Conservation (phyloP, 1,140 invertebrate genomes). For the Camponotus vicinus region DNA sequence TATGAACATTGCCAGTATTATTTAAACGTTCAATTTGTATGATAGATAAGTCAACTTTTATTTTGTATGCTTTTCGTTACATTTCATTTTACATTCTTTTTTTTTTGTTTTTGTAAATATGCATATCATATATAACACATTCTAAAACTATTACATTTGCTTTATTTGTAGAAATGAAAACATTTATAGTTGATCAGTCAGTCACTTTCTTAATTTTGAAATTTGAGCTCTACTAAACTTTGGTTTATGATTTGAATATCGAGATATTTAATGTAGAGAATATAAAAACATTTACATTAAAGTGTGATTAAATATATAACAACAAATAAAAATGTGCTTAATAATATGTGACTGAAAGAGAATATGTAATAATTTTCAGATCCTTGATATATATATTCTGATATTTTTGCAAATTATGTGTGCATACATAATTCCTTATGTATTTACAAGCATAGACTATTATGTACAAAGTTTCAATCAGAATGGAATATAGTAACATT, state of each 20-base stretch:
- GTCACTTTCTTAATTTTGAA: not conserved
- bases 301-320: not conserved
- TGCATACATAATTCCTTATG: not conserved
- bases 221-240: not conserved
- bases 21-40: constrained; percentile 1
- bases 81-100: not conserved
- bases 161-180: not conserved
- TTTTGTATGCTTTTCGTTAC: not conserved
- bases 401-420: not conserved
- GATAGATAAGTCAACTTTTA: constrained; percentile 11
- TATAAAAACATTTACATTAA: not conserved
- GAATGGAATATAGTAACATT: constrained; percentile 6
- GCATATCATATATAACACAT: not conserved
- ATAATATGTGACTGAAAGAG: not conserved
- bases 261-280: not conserved
- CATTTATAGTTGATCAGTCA: not conserved
- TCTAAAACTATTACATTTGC: not conserved
- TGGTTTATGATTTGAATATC: not conserved
- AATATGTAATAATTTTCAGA: constrained; percentile 1
- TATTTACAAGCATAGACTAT: not conserved
- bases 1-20: not conserved
- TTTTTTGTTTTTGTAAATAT: constrained; percentile 35
- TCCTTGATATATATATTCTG: not conserved
- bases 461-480: constrained; percentile 13
- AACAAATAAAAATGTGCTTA: not conserved